Base-by-base conservation (phyloP, 2,113 vertebrate species). In the Turdus rufiventris region DNA sequence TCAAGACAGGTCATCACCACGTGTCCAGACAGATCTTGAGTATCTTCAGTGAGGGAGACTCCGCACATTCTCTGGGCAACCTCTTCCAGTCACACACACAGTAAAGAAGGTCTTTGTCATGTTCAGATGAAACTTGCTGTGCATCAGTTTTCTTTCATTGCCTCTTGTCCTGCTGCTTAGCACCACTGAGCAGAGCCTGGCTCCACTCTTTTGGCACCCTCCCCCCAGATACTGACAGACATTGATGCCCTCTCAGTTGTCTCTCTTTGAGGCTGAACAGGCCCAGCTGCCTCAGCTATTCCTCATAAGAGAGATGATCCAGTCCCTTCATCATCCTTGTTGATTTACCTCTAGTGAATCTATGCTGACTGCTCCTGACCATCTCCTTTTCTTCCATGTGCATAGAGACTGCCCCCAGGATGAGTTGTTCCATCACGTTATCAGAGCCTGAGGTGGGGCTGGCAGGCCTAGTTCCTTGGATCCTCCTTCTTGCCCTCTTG, bases 371-470 rank as follows among this genome's bases (percentile, higher is more conserved):
- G 15, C 14, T 43, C 26, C 19, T 34, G 34, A 58, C 16, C 60
- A 50, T 20, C 14, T 51, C 54, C 54, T 53, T 28, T 18, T 58
- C 54, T 28, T 61, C 28, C 33, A 6, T 9, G 3, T n/a, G 38
- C 18, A 7, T 16, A 36, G 8, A 45, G 23, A 45, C 0, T 0
- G 28, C 5, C 28, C 26, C 12, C 23, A 54, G 47, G 7, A 61
- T 29, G 18, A 60, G 45, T 21, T 0, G 0, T 31, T 60, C 36
- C 36, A 43, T 15, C 28, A 58, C 1, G 0, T 12, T 33, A 43
- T 31, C 45, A 43, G 31, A 34, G 23, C 14, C 33, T 33, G 17
- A 51, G 26, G 26, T 33, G 33, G 21, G 18, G 21, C 33, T 61
- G 18, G n/a, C 18, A 13, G 28, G 33, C 4, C 33, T 10, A 61